Base-by-base conservation (phyloP, 2,888 invertebrate species). In the Megaustenia siamemsis region DNA sequence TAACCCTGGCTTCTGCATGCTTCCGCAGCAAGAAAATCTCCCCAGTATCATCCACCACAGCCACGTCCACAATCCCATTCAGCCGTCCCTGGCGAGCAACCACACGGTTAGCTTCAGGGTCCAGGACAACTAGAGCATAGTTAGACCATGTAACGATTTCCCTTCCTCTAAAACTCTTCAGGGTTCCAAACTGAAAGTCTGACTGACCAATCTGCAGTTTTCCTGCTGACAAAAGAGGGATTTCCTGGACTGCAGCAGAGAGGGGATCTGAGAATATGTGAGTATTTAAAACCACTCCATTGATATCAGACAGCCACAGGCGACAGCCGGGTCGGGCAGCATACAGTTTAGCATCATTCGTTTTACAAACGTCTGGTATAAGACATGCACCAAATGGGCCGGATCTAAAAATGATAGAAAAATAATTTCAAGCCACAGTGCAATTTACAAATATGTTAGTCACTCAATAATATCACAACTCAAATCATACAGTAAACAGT, bases 271-370 rank as follows among this genome's bases (percentile, higher is more conserved):
- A 97, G 93, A 97, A 97, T 40, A 98, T 95, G 73, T 97, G 94
- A 0, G 98, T 98, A 94, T 97, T 96, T 82, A 96, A 95, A n/a
- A 98, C 98, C 87, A 95, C 95, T 0, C 98, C 98, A 53, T 94
- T 93, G 38, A 95, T 93, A 94, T 96, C 96, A 0, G 97, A 96
- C 85, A 97, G 95, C 98, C 98, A 98, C 89, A 98, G 95, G 63
- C 98, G 95, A 86, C 97, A 95, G 12, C 97, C 97, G 32, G 97
- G 97, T 49, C 98, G 95, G 80, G 96, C 96, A 91, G 97, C 96
- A 94, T 96, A 97, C 82, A 97, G 95, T 81, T 96, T 94, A 49
- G 95, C 90, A 84, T 93, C 92, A 92, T 83, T 95, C 93, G 89
- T 94, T 92, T 94, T 95, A 94, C 91, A 92, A 86, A 96, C 90